phyloP scores from a whole-genome alignment of 1,140 invertebrate genomes.

The Lordiphosa clarofinis region DNA sequence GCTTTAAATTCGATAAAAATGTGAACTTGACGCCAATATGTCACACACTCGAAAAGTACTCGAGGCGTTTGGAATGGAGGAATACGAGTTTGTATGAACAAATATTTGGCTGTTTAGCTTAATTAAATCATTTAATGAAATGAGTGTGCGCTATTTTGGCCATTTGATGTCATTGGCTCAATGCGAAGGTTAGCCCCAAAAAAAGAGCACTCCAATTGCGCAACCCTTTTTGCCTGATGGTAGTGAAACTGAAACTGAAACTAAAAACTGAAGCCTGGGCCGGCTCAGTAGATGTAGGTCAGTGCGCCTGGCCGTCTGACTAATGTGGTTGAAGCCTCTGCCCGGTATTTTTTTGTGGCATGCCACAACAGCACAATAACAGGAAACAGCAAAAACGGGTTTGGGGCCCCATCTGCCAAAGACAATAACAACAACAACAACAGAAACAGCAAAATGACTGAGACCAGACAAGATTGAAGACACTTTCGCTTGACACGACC shows the following conservation, averaged over 20 bases:
- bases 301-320: slow-evolving; percentile 18
- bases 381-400: slow-evolving; percentile 44
- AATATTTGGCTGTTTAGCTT: slow-evolving; percentile 69
- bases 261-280: slow-evolving; percentile 22
- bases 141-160: slow-evolving; percentile 75
- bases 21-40: slow-evolving; percentile 76
- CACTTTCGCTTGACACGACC: slow-evolving; percentile 70
- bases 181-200: slow-evolving; percentile 59
- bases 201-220: slow-evolving; percentile 23
- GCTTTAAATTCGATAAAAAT: slow-evolving; percentile 38
- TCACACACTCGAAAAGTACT: slow-evolving; percentile 72
- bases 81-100: slow-evolving; percentile 5
- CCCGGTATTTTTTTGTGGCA: slow-evolving; percentile 52
- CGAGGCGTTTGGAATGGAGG: slow-evolving; percentile 44
- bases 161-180: slow-evolving; percentile 66
- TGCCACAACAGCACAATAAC: slow-evolving; percentile 48
- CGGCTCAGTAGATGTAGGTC: slow-evolving; percentile 50
- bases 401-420: slow-evolving; percentile 25
- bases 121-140: slow-evolving; percentile 78
- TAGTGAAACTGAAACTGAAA: slow-evolving; percentile 6
- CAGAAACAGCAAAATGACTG: slow-evolving; percentile 5
- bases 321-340: slow-evolving; percentile 37
- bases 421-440: slow-evolving; percentile 23
- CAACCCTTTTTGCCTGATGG: slow-evolving; percentile 11
- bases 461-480: slow-evolving; percentile 24